Conservation (phyloP, 2,888 invertebrate species). For the Scrobipalpa costella region DNA sequence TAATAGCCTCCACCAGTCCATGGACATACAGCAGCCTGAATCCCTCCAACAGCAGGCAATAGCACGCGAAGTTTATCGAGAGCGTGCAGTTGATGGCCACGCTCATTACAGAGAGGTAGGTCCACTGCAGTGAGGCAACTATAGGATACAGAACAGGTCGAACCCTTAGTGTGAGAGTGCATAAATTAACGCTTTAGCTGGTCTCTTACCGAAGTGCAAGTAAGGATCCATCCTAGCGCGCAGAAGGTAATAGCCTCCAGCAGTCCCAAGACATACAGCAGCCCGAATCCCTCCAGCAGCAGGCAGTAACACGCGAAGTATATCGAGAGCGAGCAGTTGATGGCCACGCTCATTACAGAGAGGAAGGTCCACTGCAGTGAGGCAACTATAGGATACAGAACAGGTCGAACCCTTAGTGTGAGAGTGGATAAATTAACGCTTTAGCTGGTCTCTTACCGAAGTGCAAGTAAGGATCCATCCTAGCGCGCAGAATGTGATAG, state of each 20-base stretch:
- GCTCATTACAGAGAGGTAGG: constrained; percentile 93
- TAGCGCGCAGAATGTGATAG: constrained; percentile 91
- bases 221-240: constrained; percentile 92
- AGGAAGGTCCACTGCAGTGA: constrained; percentile 94
- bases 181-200: no score
- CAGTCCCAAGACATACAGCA: constrained; percentile 88
- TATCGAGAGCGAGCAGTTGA: constrained; percentile 92
- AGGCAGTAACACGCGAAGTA: constrained; percentile 94
- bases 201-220: constrained; percentile 93
- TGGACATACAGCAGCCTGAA: constrained; percentile 89
- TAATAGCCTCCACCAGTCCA: constrained; percentile 89
- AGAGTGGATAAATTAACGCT: no score
- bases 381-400: no score
- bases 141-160: no score
- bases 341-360: constrained; percentile 92
- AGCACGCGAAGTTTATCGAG: constrained; percentile 93
- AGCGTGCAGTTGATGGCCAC: constrained; percentile 93
- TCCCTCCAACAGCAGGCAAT: constrained; percentile 91
- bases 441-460: no score
- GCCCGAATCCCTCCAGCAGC: constrained; percentile 90
- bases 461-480: constrained; percentile 94
- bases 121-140: no score
- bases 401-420: no score
- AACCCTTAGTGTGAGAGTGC: no score
- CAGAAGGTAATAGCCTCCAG: constrained; percentile 92